Conservation (phyloP, 2,113 vertebrate species). For the Cariama cristata region DNA sequence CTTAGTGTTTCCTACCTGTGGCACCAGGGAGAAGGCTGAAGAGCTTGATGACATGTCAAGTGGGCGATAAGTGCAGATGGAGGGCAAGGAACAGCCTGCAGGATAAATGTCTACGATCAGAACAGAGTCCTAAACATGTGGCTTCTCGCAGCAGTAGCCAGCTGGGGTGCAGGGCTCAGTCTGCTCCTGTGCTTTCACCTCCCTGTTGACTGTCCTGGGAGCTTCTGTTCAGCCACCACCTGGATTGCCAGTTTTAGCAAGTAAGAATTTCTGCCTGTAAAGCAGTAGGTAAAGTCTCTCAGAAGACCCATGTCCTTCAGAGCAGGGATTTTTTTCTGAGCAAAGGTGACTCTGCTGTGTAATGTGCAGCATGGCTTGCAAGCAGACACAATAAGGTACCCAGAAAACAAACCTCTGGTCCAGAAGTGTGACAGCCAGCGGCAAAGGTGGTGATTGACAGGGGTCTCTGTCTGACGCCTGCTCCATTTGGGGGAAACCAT, state of each 20-base stretch:
- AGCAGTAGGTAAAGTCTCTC: background rate
- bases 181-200: background rate
- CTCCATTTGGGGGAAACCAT: background rate
- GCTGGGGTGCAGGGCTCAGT: background rate
- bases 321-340: background rate
- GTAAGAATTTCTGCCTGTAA: background rate
- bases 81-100: background rate
- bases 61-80: background rate
- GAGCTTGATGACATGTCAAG: background rate
- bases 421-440: background rate
- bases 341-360: too few species aligned
- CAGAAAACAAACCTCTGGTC: background rate
- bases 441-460: background rate
- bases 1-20: background rate
- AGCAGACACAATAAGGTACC: fast-evolving
- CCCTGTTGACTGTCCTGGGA: background rate
- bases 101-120: fast-evolving
- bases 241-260: background rate
- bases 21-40: background rate
- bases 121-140: background rate
- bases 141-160: background rate
- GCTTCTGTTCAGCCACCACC: background rate
- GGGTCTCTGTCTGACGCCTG: background rate
- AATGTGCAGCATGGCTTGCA: background rate
- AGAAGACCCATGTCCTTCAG: background rate